Conservation (phyloP, 2,113 vertebrate genomes). For the Vidua chalybeata region DNA sequence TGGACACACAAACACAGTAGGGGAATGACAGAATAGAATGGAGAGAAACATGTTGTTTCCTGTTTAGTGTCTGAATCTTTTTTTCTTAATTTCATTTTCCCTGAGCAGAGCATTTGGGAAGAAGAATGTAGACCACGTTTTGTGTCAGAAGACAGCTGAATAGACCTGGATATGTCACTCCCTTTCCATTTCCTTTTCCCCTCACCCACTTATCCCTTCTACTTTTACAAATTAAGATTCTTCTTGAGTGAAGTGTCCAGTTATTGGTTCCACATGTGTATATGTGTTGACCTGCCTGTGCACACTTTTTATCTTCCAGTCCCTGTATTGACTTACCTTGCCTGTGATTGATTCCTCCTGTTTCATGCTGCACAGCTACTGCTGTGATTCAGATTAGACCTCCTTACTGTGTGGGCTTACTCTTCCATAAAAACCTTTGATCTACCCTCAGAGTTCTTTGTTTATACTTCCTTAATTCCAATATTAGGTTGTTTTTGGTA, state of each 20-base stretch:
- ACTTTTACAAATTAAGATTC: background rate
- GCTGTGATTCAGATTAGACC: background rate
- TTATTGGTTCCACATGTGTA: background rate
- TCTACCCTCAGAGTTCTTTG: background rate
- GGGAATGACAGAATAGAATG: fast-evolving
- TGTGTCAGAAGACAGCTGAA: background rate
- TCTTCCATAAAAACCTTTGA: background rate
- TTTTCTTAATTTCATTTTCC: background rate
- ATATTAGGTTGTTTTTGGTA: background rate
- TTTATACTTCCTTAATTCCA: background rate
- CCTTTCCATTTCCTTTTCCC: background rate
- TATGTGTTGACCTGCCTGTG: background rate
- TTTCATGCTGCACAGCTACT: fast-evolving
- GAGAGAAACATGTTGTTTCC: background rate
- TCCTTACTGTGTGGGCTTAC: background rate
- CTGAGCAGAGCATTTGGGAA: fast-evolving
- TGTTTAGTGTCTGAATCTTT: background rate
- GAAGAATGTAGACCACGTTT: background rate
- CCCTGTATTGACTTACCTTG: background rate
- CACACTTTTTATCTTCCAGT: background rate
- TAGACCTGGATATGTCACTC: background rate
- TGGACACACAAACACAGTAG: fast-evolving
- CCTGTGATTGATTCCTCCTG: fast-evolving
- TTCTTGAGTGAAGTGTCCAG: background rate
- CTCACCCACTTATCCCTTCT: background rate